A percentile compares a stretch with the other conserved stretches of the same genome.
These are phyloP conservation scores for Aphodius granarius DNA, from an alignment of 2,888 invertebrate genomes.

Conservation along the genomic window DNA sequence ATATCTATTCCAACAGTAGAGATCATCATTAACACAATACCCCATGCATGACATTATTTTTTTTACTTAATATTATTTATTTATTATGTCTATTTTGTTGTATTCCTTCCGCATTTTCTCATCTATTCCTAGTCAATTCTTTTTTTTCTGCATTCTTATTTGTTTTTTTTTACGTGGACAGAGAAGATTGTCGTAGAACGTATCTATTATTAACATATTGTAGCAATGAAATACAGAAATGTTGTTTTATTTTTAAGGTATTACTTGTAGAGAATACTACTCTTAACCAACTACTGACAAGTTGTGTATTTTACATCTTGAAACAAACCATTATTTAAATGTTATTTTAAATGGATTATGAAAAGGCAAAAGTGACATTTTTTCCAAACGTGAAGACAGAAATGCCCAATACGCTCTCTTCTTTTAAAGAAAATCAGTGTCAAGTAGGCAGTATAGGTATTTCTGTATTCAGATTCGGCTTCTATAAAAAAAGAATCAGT, in stretches of 20 bases:
- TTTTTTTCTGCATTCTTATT: neutral
- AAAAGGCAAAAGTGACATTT: too few relatives aligned
- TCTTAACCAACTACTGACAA: neutral
- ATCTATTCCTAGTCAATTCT: neutral
- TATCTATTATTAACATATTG: neutral
- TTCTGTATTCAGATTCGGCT: too few relatives aligned
- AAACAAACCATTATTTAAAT: too few relatives aligned
- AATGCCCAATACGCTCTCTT: too few relatives aligned
- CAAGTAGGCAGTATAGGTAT: too few relatives aligned
- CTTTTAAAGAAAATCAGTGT: too few relatives aligned
- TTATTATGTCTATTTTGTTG: slow-evolving; percentile 10
- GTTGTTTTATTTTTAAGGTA: slow-evolving; percentile 20
- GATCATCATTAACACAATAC: neutral
- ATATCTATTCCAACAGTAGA: neutral
- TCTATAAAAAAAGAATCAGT: too few relatives aligned
- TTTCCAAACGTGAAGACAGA: too few relatives aligned
- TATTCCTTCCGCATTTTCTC: slow-evolving; percentile 4
- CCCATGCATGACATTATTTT: neutral
- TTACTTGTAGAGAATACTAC: slow-evolving; percentile 16
- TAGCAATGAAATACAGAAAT: slow-evolving; percentile 6
- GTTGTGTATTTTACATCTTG: too few relatives aligned
- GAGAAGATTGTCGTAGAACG: neutral
- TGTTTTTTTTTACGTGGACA: slow-evolving; percentile 8
- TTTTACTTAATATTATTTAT: neutral
- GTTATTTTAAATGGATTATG: too few relatives aligned